Percentiles rank a stretch among this genome's conserved stretches.
phyloP scores from a whole-genome alignment of 2,888 invertebrate species.

The Bhutanitis thaidina region DNA sequence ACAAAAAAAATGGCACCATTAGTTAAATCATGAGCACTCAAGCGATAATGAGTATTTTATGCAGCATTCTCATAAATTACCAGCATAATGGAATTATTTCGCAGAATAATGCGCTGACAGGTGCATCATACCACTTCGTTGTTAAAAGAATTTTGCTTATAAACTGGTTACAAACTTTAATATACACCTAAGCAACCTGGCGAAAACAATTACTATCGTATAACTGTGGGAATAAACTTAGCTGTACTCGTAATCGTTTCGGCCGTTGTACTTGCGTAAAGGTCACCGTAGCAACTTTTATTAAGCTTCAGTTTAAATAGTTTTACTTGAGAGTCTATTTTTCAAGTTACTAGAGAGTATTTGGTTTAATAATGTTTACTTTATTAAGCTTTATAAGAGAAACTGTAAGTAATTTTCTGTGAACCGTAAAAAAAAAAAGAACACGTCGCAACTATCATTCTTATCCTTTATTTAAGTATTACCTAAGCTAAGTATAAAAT shows the following conservation, averaged over 20 bases:
- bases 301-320: neutral
- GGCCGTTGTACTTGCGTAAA: constrained; percentile 37
- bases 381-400: too few relatives aligned
- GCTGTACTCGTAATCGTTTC: constrained; percentile 34
- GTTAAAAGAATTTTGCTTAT: constrained; percentile 21
- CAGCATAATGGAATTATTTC: neutral
- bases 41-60: too few relatives aligned
- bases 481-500: too few relatives aligned
- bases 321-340: too few relatives aligned
- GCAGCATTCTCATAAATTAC: constrained; percentile 21
- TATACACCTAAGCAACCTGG: constrained; percentile 36
- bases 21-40: too few relatives aligned
- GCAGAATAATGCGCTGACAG: neutral
- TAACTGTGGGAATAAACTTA: constrained; percentile 49
- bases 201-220: constrained; percentile 47
- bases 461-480: too few relatives aligned
- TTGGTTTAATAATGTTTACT: too few relatives aligned
- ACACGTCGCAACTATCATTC: too few relatives aligned
- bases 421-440: too few relatives aligned
- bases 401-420: too few relatives aligned
- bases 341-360: neutral
- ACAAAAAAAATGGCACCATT: too few relatives aligned
- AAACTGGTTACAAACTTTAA: constrained; percentile 42
- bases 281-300: constrained; percentile 28
- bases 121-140: constrained; percentile 10